Evolutionary conservation across 2,888 invertebrate genomes (phyloP).

Genomic region (Melitaea athalia): DNA sequence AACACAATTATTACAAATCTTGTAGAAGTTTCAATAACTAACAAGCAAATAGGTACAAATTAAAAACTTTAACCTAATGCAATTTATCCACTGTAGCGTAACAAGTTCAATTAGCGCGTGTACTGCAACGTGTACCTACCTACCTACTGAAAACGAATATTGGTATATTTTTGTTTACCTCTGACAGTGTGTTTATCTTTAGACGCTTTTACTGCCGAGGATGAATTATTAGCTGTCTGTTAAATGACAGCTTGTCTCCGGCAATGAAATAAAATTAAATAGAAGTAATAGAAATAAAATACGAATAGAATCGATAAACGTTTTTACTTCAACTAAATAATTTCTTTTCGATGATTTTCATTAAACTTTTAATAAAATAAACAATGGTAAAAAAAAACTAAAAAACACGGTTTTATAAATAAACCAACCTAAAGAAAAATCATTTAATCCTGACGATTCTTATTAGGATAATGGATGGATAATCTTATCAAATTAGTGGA

Average conservation of each 20-base stretch:
- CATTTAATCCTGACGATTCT: no score
- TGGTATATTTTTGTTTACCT: conserved; percentile 59
- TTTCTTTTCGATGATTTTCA: neutral
- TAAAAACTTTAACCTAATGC: no score
- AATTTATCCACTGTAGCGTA: neutral
- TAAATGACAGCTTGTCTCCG: conserved; percentile 73
- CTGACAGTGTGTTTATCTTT: conserved; percentile 72
- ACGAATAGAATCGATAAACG: conserved; percentile 12
- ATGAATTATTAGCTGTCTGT: conserved; percentile 71
- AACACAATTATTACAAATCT: no score
- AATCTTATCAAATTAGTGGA: no score
- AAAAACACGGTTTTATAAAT: no score
- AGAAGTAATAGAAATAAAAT: conserved; percentile 52
- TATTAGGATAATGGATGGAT: no score
- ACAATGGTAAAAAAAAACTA: no score
- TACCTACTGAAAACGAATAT: conserved; percentile 37
- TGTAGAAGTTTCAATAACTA: no score
- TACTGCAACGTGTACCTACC: neutral
- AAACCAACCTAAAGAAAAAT: no score
- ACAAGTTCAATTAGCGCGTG: neutral
- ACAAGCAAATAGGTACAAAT: no score
- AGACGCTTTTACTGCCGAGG: conserved; percentile 69
- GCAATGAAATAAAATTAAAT: conserved; percentile 64
- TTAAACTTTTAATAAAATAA: no score
- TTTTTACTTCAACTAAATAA: neutral